Base-by-base conservation (phyloP, 2,113 vertebrate species). In the Herpetotheres cachinnans region DNA sequence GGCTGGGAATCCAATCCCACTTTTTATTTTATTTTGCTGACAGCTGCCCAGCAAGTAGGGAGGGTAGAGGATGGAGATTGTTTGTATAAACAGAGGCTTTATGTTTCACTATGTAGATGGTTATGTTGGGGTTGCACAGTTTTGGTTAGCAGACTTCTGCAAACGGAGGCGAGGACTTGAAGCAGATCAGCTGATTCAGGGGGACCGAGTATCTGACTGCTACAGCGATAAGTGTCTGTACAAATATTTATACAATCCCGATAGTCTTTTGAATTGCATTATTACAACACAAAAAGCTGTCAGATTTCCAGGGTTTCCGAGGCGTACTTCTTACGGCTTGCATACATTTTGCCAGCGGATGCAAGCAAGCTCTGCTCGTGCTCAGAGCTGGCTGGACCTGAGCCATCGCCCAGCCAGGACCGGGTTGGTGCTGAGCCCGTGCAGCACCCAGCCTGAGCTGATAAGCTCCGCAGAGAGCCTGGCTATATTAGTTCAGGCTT, bases 241-340 rank as follows among this genome's bases (percentile, higher is more conserved):
- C 97, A 97, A 97, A 97, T 97, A 98, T 98, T 98, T 97, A 93
- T 94, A 95, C 85, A 96, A 88, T 96, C 96, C 96, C 16, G 62
- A 92, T 97, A 82, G 95, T 94, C 93, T 91, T 95, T 70, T 81
- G 95, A 94, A 96, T 97, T 92, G 88, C 79, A 47, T 95, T 94
- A 87, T 97, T 97, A 72, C 89, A 93, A 90, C 87, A 77, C 38
- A 38, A 82, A 89, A 66, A 96, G 91, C 96, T 97, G 92, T 93
- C 96, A 82, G 79, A 50, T 96, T 96, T 97, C 94, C 93, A 95
- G 94, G 44, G 71, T 90, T 94, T 94, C 76, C 4, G 7, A 82
- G 73, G 55, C 7, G 3, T 25, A 2, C 63, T 85, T 65, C 95
- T 97, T 50, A 9, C 2, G 0, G 86, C 83, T 93, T 0, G 3